Evolutionary conservation across 2,797 vertebrate species (phyloP).

Genomic region (Mus spretus): DNA sequence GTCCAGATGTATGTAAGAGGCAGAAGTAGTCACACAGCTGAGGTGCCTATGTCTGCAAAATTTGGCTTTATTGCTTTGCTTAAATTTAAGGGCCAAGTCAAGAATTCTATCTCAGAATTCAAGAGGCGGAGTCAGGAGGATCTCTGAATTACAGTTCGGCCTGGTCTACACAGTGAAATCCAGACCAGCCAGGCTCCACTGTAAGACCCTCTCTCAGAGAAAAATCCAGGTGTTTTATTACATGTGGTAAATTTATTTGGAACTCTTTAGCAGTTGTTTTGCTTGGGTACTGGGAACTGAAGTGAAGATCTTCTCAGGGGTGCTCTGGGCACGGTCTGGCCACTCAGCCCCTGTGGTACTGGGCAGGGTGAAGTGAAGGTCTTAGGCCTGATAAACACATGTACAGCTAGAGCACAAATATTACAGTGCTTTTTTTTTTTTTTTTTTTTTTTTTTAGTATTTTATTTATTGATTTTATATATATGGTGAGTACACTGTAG

Average conservation of each 20-base stretch:
- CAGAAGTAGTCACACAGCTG: neutral
- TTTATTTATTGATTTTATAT: no score
- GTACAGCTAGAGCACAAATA: neutral
- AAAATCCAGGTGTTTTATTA: neutral
- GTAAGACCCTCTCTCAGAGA: no score
- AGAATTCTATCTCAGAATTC: neutral
- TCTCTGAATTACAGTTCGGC: neutral
- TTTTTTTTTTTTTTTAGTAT: no score
- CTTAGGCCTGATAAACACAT: neutral
- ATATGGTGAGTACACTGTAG: no score
- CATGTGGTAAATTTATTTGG: neutral
- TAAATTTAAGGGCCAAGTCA: neutral
- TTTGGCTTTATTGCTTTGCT: conserved; percentile 14
- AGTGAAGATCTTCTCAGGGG: neutral
- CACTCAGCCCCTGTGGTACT: no score
- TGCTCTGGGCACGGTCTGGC: neutral
- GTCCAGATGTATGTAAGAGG: conserved; percentile 21
- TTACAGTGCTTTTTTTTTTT: neutral
- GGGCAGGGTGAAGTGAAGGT: neutral
- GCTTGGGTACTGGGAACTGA: neutral
- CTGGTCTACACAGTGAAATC: neutral
- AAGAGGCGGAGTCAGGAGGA: neutral
- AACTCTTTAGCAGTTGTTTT: neutral
- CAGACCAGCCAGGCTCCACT: neutral
- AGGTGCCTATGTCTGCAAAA: neutral